phyloP scores from a whole-genome alignment of 2,113 vertebrate genomes.

The Thomomys bottae region DNA sequence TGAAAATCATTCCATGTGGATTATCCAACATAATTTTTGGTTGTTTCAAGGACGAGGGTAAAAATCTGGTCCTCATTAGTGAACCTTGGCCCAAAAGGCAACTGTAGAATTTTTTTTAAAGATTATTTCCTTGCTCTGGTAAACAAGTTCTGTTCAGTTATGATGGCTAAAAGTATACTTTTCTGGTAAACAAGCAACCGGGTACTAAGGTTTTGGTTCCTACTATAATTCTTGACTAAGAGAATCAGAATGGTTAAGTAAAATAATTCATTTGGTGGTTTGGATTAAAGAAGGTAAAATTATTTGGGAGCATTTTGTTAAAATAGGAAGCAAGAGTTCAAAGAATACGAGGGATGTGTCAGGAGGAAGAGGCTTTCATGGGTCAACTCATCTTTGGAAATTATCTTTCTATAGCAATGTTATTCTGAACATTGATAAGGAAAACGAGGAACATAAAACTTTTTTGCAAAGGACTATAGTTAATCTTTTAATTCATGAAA shows the following conservation, averaged over 20 bases:
- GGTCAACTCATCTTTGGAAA: neutral
- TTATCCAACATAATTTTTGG: neutral
- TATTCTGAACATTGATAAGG: neutral
- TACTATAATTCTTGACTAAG: neutral
- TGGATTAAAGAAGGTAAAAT: neutral
- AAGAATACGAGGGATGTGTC: neutral
- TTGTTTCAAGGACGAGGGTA: neutral
- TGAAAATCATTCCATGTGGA: neutral
- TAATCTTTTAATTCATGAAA: neutral
- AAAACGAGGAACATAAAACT: neutral
- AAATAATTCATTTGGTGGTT: neutral
- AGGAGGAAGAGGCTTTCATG: neutral
- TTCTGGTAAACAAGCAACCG: neutral
- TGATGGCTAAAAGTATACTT: neutral
- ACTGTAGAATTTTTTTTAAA: neutral
- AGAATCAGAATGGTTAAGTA: neutral
- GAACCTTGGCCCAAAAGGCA: neutral
- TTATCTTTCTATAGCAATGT: neutral
- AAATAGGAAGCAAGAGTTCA: neutral
- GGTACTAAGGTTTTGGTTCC: neutral
- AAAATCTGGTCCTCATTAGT: neutral
- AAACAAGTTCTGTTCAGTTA: neutral
- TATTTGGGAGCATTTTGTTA: neutral
- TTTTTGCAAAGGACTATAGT: neutral
- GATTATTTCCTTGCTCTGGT: neutral